Evolutionary conservation across 2,113 vertebrate genomes (phyloP), one percentile per base, ranked within the genome.

Genomic region (Bubo scandiacus): DNA sequence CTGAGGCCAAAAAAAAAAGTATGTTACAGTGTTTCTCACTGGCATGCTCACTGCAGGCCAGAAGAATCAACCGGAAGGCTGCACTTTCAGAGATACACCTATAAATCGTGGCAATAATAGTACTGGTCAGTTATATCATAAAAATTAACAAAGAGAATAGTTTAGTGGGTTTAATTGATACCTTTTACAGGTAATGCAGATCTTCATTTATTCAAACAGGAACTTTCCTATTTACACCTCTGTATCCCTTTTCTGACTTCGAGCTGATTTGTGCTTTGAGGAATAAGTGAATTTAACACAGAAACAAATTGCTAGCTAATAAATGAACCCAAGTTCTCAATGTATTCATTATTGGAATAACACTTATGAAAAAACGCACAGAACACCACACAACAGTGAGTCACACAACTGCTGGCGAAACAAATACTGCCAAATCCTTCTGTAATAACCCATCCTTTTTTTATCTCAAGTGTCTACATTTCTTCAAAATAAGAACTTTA

Each of bases 331-430:
- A 6, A 82, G 32, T 78, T 97, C 59, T 91, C 77, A 74, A 66
- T 51, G 52, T 92, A 84, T 92, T 86, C 72, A 81, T 94, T 92
- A 92, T 0, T 91, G 89, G 80, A 86, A 87, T 94, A 68, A 92
- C 92, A 95, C 72, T 95, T 94, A 70, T 0, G 38, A 65, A 84
- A 84, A 95, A 94, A 30, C 6, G 4, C 42, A 57, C 42, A 81
- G 75, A 91, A 25, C 54, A 70, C 40, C 74, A 94, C 82, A 86
- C 38, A 95, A 80, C 75, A 94, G 32, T 90, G 86, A 97, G 59
- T 96, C 92, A 94, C 51, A 58, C 51, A 94, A 90, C 84, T 91
- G 81, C 74, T 94, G 84, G 84, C 74, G 57, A 94, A 96, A 95
- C 66, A 94, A 93, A 94, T 66, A 38, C 47, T 81, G 91, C 62